Conservation (phyloP, 2,888 invertebrate species). For the Escarpia spicata region DNA sequence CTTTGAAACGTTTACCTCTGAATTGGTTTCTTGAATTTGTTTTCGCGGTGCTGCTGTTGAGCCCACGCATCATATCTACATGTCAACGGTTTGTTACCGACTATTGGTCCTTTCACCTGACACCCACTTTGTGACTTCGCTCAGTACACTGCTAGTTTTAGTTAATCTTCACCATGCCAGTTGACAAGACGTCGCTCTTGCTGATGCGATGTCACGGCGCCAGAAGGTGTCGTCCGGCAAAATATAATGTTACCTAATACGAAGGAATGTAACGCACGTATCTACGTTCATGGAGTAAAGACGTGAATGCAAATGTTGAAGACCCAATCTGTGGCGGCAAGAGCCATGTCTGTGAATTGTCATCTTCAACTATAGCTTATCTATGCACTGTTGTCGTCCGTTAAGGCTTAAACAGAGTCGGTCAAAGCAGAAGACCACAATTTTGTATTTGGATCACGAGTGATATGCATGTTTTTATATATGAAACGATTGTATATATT, state of each 20-base stretch:
- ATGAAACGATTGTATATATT: constrained; percentile 5
- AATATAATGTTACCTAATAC: no score
- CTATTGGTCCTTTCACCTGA: no score
- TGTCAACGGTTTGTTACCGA: no score
- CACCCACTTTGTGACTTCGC: no score
- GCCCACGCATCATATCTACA: neutral
- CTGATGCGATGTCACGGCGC: neutral
- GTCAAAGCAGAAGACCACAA: neutral
- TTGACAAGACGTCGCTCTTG: no score
- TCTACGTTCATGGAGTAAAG: neutral
- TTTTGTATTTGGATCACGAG: neutral
- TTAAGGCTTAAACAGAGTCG: neutral
- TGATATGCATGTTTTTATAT: neutral
- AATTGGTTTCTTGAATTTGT: neutral
- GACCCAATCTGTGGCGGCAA: neutral
- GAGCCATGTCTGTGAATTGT: neutral
- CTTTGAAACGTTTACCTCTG: neutral
- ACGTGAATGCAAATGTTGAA: neutral
- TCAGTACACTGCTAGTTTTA: no score
- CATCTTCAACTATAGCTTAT: neutral
- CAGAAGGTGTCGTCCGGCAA: neutral
- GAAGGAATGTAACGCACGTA: no score
- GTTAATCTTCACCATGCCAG: no score
- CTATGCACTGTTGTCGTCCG: neutral
- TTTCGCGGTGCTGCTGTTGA: neutral